A percentile compares a stretch with the other conserved stretches of the same genome.
Conservation (phyloP, 2,888 invertebrate species). For the Eupithecia exiguata region DNA sequence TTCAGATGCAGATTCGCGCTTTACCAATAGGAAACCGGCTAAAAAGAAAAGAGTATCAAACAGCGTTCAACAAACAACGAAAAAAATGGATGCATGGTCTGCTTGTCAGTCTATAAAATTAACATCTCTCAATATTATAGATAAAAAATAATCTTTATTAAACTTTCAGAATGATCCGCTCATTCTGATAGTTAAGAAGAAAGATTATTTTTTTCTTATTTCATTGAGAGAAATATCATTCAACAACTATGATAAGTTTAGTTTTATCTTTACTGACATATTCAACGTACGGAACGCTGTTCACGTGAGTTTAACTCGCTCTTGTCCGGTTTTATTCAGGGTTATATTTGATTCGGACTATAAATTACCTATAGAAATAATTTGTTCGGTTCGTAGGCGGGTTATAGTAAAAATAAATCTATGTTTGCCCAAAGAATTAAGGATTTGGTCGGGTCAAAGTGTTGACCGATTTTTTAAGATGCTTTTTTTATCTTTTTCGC, state of each 20-base stretch:
- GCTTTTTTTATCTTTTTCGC: slow-evolving; percentile 23
- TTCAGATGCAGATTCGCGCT: too few relatives aligned
- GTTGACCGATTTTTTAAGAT: slow-evolving; percentile 42
- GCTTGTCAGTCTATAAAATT: neutral
- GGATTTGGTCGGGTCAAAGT: slow-evolving; percentile 46
- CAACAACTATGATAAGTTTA: too few relatives aligned
- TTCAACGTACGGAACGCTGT: neutral
- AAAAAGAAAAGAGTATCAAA: neutral
- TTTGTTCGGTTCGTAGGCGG: slow-evolving; percentile 79
- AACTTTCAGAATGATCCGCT: too few relatives aligned
- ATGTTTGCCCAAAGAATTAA: slow-evolving; percentile 58
- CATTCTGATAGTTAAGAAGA: too few relatives aligned
- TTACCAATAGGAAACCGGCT: neutral
- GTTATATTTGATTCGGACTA: slow-evolving; percentile 57
- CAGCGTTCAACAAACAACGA: neutral
- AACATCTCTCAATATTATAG: too few relatives aligned
- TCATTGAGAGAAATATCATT: too few relatives aligned
- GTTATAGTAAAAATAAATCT: slow-evolving; percentile 58
- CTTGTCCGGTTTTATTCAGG: neutral
- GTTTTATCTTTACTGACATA: neutral
- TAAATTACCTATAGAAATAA: slow-evolving; percentile 78
- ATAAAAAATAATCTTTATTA: too few relatives aligned
- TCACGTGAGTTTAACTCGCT: neutral
- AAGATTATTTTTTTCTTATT: too few relatives aligned
- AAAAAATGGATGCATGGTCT: neutral